Percentiles rank a stretch among this genome's conserved stretches.
These are phyloP conservation scores for Cotesia chilonis DNA, from an alignment of 1,140 invertebrate genomes.

Conservation along the genomic window DNA sequence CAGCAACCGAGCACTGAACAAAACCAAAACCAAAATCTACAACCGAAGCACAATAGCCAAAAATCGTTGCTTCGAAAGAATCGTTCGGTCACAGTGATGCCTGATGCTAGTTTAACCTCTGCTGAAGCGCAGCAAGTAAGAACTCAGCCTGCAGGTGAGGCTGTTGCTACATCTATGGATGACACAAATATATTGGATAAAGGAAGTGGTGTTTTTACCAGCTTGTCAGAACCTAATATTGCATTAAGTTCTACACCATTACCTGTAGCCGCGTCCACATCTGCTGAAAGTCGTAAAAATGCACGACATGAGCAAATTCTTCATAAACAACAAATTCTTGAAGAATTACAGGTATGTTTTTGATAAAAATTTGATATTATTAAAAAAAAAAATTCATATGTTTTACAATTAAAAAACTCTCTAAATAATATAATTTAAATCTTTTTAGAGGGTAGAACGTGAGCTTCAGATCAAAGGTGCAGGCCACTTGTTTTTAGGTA, in stretches of 20 bases:
- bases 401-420: too few relatives aligned
- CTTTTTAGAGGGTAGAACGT: conserved; percentile 74
- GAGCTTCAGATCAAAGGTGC: conserved; percentile 75
- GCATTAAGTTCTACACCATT: conserved; percentile 52
- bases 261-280: conserved; percentile 37
- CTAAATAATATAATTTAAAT: neutral
- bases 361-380: neutral
- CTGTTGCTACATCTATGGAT: conserved; percentile 54
- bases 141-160: conserved; percentile 62
- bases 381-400: neutral
- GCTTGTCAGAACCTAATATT: conserved; percentile 60
- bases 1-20: conserved; percentile 60
- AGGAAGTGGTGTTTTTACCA: conserved; percentile 55
- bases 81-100: conserved; percentile 63
- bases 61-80: conserved; percentile 69
- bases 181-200: conserved; percentile 64
- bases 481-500: conserved; percentile 61
- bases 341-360: conserved; percentile 74
- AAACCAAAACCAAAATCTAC: conserved; percentile 55
- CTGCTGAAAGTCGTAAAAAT: conserved; percentile 53
- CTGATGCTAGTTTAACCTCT: conserved; percentile 66
- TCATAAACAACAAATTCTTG: conserved; percentile 80
- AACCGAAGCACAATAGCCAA: conserved; percentile 61
- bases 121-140: conserved; percentile 68
- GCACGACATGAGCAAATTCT: conserved; percentile 73